A percentile compares a stretch with the other conserved stretches of the same genome.
Conservation (phyloP, 1,140 invertebrate genomes). For the Halictus rubicundus region DNA sequence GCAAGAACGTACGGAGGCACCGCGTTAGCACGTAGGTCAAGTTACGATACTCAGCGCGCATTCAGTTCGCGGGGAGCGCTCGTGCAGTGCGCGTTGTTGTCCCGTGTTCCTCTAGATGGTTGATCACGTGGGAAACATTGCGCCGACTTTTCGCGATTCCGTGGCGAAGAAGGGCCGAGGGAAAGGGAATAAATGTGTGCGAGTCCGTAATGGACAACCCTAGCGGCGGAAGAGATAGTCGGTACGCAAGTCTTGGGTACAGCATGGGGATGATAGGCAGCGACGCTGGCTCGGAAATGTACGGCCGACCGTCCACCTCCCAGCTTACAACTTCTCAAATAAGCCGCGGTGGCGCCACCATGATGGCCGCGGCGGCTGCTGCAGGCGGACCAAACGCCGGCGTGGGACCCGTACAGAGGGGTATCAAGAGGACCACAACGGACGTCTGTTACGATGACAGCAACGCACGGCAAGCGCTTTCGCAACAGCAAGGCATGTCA, state of each 20-base stretch:
- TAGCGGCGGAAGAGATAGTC: constrained; percentile 91
- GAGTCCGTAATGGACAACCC: constrained; percentile 80
- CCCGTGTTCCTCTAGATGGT: constrained; percentile 69
- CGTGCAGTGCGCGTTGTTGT: constrained; percentile 72
- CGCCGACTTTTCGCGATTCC: constrained; percentile 64
- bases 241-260: constrained; percentile 89
- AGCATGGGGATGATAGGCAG: constrained; percentile 89
- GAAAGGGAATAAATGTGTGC: constrained; percentile 74
- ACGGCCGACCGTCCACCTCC: constrained; percentile 84
- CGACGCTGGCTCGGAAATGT: constrained; percentile 88
- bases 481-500: constrained; percentile 78
- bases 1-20: constrained; percentile 75
- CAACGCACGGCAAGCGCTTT: constrained; percentile 76
- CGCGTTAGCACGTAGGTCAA: constrained; percentile 79
- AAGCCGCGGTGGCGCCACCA: constrained; percentile 77
- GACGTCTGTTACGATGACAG: constrained; percentile 91
- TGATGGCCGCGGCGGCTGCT: constrained; percentile 79
- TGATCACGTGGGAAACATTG: constrained; percentile 72
- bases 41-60: constrained; percentile 71
- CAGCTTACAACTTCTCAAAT: constrained; percentile 80
- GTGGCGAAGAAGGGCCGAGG: constrained; percentile 58
- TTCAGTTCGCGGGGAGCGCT: constrained; percentile 78
- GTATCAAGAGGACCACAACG: constrained; percentile 85
- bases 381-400: constrained; percentile 67
- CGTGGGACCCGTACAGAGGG: constrained; percentile 73